A percentile compares a stretch with the other conserved stretches of the same genome.
phyloP scores from a whole-genome alignment of 1,140 invertebrate genomes.

The Condylostylus longicornis region DNA sequence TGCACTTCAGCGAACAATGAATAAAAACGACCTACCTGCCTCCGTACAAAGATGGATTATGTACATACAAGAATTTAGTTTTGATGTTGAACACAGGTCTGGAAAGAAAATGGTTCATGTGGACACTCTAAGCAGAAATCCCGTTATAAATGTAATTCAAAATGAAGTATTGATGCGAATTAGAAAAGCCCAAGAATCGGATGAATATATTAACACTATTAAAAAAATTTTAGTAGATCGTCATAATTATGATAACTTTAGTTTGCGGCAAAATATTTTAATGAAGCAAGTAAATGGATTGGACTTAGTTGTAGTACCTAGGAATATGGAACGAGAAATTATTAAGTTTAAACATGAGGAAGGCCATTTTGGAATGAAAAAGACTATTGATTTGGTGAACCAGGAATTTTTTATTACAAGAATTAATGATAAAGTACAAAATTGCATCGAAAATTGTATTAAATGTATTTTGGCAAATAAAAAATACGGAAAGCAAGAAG shows the following conservation, averaged over 20 bases:
- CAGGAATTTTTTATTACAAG: conserved; percentile 30
- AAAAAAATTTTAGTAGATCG: conserved; percentile 1
- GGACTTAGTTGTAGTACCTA: conserved; percentile 18
- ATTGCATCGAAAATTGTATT: conserved; percentile 21
- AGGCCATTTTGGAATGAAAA: conserved; percentile 27
- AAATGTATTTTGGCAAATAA: conserved; percentile 17
- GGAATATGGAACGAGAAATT: conserved; percentile 18
- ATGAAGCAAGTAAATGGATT: conserved; percentile 12
- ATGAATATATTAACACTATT: conserved; percentile 4
- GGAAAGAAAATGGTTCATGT: conserved; percentile 19
- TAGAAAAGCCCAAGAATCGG: conserved; percentile 6
- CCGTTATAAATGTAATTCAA: conserved; percentile 2
- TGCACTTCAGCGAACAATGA: conserved; percentile 7
- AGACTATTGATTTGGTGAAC: conserved; percentile 25
- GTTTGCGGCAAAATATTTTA: conserved; percentile 15
- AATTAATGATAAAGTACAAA: conserved; percentile 20
- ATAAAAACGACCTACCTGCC: conserved; percentile 12
- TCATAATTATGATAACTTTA: conserved; percentile 1
- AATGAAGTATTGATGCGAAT: conserved; percentile 5
- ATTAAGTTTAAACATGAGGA: conserved; percentile 20
- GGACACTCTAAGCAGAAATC: conserved; percentile 18
- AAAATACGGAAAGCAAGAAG: conserved; percentile 30
- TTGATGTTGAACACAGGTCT: conserved; percentile 11
- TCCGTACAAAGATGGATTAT: conserved; percentile 15
- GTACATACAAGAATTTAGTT: conserved; percentile 15